These are phyloP conservation scores for Gisinianus flammeolus DNA, from an alignment of 2,888 invertebrate species.

Conservation along the genomic window DNA sequence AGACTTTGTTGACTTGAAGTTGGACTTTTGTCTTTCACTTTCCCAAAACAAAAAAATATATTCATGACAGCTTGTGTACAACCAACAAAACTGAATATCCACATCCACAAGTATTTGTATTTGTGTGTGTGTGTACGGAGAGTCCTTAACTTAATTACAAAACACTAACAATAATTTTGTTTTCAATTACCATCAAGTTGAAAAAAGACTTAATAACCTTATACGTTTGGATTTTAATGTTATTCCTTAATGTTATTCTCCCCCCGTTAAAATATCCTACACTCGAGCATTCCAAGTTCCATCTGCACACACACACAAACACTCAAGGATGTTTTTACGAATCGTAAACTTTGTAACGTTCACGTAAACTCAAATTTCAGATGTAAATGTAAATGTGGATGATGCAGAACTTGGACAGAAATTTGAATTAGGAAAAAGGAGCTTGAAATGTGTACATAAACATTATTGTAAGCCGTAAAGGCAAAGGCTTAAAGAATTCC, in stretches of 20 bases:
- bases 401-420: background rate
- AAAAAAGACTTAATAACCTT: constrained; percentile 13
- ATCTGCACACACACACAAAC: background rate
- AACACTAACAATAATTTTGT: constrained; percentile 33
- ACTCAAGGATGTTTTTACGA: background rate
- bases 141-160: constrained; percentile 26
- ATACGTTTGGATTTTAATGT: background rate
- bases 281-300: too few species aligned
- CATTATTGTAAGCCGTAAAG: background rate
- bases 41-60: background rate
- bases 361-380: too few species aligned
- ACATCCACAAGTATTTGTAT: too few species aligned
- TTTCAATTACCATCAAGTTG: constrained; percentile 31
- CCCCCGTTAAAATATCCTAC: background rate
- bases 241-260: background rate
- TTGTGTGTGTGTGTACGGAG: background rate
- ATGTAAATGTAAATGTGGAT: background rate
- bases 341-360: background rate
- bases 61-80: background rate
- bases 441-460: background rate
- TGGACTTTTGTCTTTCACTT: background rate
- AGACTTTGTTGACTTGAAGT: background rate
- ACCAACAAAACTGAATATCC: too few species aligned
- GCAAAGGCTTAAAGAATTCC: background rate
- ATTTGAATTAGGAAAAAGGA: too few species aligned